Conservation (phyloP, 2,888 invertebrate genomes). For the Tipula unca region DNA sequence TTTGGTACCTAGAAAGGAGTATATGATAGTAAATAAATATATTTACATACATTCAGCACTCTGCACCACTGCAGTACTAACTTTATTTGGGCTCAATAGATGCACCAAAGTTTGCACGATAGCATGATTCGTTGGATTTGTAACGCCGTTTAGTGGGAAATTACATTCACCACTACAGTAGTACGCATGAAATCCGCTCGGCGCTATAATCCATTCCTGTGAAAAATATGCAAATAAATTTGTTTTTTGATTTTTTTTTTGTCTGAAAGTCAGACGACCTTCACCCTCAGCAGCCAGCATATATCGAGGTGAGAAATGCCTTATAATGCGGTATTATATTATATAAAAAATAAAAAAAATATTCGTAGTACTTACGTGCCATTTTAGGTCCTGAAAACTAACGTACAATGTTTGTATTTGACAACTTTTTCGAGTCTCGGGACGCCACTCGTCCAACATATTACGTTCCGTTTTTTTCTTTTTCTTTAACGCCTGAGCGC, state of each 20-base stretch:
- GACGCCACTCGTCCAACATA: constrained; percentile 34
- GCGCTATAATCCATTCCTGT: constrained; percentile 94
- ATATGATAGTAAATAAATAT: not conserved
- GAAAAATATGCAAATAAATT: constrained; percentile 22
- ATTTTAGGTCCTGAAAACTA: constrained; percentile 80
- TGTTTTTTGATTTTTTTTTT: not conserved
- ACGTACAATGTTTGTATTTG: constrained; percentile 87
- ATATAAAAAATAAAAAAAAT: not conserved
- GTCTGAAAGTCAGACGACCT: not conserved
- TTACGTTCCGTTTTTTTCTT: constrained; percentile 32
- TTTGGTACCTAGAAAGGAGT: constrained; percentile 57
- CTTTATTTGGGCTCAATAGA: constrained; percentile 67
- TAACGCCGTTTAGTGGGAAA: constrained; percentile 85
- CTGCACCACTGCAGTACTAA: constrained; percentile 31
- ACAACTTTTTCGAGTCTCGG: constrained; percentile 58
- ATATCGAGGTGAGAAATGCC: not conserved
- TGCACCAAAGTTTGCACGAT: constrained; percentile 90
- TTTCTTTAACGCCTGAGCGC: constrained; percentile 25
- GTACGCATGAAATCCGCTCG: constrained; percentile 87
- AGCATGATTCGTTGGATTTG: constrained; percentile 95
- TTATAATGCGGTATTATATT: not conserved
- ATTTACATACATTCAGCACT: not conserved
- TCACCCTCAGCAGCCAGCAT: not conserved
- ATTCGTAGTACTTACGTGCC: constrained; percentile 55
- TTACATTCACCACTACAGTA: constrained; percentile 92